Evolutionary conservation across 1,140 invertebrate species (phyloP).

Genomic region (Delia radicum): DNA sequence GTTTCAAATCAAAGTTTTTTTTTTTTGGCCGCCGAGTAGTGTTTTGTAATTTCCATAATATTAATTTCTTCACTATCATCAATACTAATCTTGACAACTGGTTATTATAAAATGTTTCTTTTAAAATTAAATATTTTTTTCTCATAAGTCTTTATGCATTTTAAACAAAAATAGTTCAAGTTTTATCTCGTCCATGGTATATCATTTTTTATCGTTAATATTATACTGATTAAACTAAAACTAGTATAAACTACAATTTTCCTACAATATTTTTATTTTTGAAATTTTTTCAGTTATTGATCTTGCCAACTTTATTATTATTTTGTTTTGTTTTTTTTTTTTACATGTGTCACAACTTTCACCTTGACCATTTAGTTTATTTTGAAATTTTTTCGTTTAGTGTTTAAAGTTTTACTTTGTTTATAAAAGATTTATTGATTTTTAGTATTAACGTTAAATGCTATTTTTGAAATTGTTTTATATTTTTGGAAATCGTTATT

Average conservation of each 20-base stretch:
- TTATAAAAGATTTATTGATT: background rate
- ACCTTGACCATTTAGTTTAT: background rate
- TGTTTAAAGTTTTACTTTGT: background rate
- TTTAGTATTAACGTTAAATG: background rate
- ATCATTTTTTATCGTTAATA: background rate
- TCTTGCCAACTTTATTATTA: background rate
- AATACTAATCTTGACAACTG: too few species aligned
- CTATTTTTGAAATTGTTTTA: too few species aligned
- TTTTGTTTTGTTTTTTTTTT: background rate
- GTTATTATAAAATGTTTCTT: too few species aligned
- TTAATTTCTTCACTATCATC: too few species aligned
- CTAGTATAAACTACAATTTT: background rate
- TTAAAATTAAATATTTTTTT: too few species aligned
- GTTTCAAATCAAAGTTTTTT: too few species aligned
- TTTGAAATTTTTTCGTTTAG: background rate
- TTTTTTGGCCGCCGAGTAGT: too few species aligned
- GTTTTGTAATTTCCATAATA: too few species aligned
- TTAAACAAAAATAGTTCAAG: too few species aligned
- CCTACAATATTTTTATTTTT: background rate
- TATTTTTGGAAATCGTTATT: too few species aligned
- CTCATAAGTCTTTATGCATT: too few species aligned
- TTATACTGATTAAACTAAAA: background rate
- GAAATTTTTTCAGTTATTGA: too few species aligned
- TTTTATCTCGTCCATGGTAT: background rate
- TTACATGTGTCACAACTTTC: conserved; percentile 15